Evolutionary conservation across 1,140 invertebrate species (phyloP), one percentile per base, ranked within the genome.

Genomic region (Luehdorfia chinensis): DNA sequence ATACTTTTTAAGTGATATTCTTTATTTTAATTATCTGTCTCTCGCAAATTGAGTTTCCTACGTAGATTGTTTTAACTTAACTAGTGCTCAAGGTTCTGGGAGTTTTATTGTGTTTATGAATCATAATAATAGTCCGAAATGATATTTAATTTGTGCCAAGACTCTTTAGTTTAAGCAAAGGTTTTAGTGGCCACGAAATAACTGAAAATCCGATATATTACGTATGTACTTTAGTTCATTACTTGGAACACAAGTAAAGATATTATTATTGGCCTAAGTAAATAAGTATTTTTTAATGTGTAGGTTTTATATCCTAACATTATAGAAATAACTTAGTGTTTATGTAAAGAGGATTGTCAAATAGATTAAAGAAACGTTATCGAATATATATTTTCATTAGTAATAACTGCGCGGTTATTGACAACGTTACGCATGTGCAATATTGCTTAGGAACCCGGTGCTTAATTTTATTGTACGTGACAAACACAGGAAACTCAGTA

Each of bases 121-220:
- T 43, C 25, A 15, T 30, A 30, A 43, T 16, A 43, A 23, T 18
- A 43, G 4, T 14, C 44, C 47, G 57, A 60, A 55, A 44, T 59
- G 55, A 62, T 63, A 67, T 68, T 73, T 80, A 66, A 67, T 78
- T 84, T 78, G 80, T 84, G 80, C 80, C 80, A 84, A 84, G 66
- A 75, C 59, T 73, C 59, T 69, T 78, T 71, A 75, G 60, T 75
- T 71, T 80, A 77, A 76, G 69, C 50, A 34, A 53, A 70, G 61
- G 50, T 71, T 74, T 58, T 60, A 51, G 60, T 59, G 62, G 66
- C 61, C 61, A 65, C 69, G 58, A 57, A 46, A 51, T 64, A 62
- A 67, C 47, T 30, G 47, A 52, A 39, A 49, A 50, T 25, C 36
- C 50, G 14, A 56, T 47, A 62, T 54, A 43, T 55, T 41, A 52